Base-by-base conservation (phyloP, 2,797 vertebrate genomes). In the Anniella stebbinsi region DNA sequence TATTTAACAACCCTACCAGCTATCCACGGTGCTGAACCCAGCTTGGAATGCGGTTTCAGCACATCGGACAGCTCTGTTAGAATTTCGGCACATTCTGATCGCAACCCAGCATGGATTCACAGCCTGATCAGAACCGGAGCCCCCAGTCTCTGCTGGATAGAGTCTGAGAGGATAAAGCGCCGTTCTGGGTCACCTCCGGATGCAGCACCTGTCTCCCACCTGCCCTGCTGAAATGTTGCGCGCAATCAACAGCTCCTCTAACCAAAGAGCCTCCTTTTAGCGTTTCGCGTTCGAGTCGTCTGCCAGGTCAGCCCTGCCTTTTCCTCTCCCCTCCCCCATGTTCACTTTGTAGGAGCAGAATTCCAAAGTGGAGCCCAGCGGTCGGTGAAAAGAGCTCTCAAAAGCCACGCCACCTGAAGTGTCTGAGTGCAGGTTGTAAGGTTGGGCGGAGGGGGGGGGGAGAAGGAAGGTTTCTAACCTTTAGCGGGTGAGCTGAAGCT, bases 401-500 rank as follows among this genome's bases (percentile, higher is more conserved):
- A 90, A 63, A 92, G 90, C 87, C 89, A 80, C 89, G 93, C 91
- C 93, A 69, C 94, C 93, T 89, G 80, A 86, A 77, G 92, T 6
- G 85, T 76, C 88, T 66, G 51, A 75, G 83, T 87, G 89, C 87
- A 83, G 67, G 76, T 92, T 86, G 36, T 17, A 88, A 90, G 18
- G 45, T 48, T 33, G 21, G 23, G 2, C 2, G 0, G n/a, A 21
- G 54, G 1, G 57, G 18, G 8, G 63, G 45, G 33, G 51, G 54
- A 12, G 25, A 33, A 25, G 3, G 92, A 89, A 89, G 88, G 78
- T 82, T 33, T 30, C 67, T 95, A 93, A 95, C 93, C 92, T 95
- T 96, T 91, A 90, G 93, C 80, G 30, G 90, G 90, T 33, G 89
- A 93, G 88, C 92, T 28, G 89, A 91, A 92, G 94, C 88, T 92